Evolutionary conservation across 2,113 vertebrate genomes (phyloP).

Genomic region (Lasiurus cinereus): DNA sequence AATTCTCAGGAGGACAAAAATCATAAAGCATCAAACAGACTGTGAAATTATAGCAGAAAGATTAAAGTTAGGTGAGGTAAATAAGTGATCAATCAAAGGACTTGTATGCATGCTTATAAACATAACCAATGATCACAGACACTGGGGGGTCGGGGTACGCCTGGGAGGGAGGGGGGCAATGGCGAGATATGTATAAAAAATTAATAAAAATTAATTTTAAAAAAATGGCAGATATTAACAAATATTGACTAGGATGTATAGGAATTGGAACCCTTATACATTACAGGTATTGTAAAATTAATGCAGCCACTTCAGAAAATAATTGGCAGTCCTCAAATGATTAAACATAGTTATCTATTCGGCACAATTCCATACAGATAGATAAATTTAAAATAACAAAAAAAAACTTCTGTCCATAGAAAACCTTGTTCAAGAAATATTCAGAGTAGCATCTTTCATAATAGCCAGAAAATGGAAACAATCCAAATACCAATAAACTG

Average conservation of each 20-base stretch:
- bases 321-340: conserved; percentile 6
- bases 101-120: too few relatives aligned
- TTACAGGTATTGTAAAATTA: background rate
- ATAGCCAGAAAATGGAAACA: background rate
- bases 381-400: background rate
- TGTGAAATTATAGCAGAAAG: too few relatives aligned
- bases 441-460: background rate
- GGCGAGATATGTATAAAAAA: too few relatives aligned
- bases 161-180: too few relatives aligned
- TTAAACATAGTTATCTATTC: background rate
- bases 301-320: background rate
- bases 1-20: too few relatives aligned
- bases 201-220: too few relatives aligned
- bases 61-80: too few relatives aligned
- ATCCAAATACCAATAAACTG: conserved; percentile 9
- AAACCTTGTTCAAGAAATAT: background rate
- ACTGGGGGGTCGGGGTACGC: too few relatives aligned
- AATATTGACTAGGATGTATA: background rate
- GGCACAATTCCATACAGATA: background rate
- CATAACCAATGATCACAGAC: too few relatives aligned
- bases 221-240: background rate
- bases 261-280: background rate
- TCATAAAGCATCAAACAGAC: too few relatives aligned
- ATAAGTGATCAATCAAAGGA: too few relatives aligned
- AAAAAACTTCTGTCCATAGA: background rate